phyloP scores from a whole-genome alignment of 1,140 invertebrate genomes.

The Dendroctonus ponderosae region DNA sequence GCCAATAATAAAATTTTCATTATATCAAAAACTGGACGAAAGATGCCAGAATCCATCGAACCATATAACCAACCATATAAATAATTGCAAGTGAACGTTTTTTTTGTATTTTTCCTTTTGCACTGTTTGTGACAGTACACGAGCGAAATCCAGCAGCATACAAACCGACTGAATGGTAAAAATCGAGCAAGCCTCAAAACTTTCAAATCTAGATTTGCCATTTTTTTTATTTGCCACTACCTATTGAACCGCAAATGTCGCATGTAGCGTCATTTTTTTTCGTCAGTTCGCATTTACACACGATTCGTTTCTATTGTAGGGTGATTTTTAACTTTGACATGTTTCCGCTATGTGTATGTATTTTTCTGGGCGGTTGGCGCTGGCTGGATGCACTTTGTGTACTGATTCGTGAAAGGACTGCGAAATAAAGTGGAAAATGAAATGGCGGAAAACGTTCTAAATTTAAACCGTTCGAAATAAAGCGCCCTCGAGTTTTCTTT shows the following conservation, averaged over 20 bases:
- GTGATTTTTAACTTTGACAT: conserved; percentile 30
- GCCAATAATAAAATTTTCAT: too few species aligned
- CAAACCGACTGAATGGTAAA: too few species aligned
- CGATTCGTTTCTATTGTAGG: conserved; percentile 24
- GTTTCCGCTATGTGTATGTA: conserved; percentile 20
- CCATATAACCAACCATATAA: too few species aligned
- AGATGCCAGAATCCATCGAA: too few species aligned
- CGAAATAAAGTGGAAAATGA: conserved; percentile 21
- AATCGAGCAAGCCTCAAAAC: too few species aligned
- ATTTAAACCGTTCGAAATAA: background rate
- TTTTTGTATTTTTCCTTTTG: too few species aligned
- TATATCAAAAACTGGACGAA: too few species aligned
- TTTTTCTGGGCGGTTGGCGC: conserved; percentile 15
- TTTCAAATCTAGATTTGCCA: too few species aligned
- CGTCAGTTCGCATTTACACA: conserved; percentile 26
- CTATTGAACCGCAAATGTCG: conserved; percentile 24
- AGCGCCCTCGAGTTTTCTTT: background rate
- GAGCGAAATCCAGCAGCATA: too few species aligned
- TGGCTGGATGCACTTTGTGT: conserved; percentile 19
- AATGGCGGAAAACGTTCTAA: conserved; percentile 12
- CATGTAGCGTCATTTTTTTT: conserved; percentile 15
- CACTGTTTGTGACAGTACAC: too few species aligned
- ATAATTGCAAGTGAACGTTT: too few species aligned
- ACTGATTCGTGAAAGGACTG: conserved; percentile 19
- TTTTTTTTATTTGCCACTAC: background rate